Conservation (phyloP, 1,140 invertebrate genomes). For the Acromyrmex heyeri region DNA sequence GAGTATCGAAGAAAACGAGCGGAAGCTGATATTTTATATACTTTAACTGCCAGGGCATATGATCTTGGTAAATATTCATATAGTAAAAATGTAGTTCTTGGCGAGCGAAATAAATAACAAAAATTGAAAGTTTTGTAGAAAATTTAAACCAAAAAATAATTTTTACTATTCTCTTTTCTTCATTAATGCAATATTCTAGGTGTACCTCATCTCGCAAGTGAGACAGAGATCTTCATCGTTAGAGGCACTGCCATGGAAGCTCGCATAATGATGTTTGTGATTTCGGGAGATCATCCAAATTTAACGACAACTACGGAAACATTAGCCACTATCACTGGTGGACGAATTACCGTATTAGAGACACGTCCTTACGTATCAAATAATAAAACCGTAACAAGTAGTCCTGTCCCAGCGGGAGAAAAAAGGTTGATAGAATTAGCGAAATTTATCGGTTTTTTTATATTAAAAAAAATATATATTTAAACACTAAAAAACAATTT, state of each 20-base stretch:
- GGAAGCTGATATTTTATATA: conserved; percentile 87
- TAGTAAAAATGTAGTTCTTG: not conserved
- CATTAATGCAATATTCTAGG: conserved; percentile 79
- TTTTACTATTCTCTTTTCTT: not conserved
- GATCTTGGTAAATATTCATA: conserved; percentile 88
- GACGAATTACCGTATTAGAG: conserved; percentile 91
- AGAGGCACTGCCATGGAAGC: conserved; percentile 89
- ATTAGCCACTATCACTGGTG: conserved; percentile 92
- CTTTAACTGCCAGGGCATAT: conserved; percentile 91
- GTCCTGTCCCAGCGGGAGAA: conserved; percentile 61
- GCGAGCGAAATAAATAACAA: not conserved
- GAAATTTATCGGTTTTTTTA: not conserved
- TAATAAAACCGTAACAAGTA: conserved; percentile 66
- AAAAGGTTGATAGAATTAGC: conserved; percentile 71
- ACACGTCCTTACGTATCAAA: conserved; percentile 90
- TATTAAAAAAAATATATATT: not conserved
- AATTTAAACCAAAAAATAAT: not conserved
- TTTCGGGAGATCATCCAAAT: conserved; percentile 91
- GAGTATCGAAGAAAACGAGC: conserved; percentile 82
- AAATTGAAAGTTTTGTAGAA: not conserved
- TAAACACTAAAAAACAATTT: not conserved
- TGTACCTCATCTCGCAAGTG: conserved; percentile 90
- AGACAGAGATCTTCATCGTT: conserved; percentile 90
- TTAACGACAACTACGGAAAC: conserved; percentile 90
- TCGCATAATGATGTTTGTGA: conserved; percentile 92